A percentile compares a stretch with the other conserved stretches of the same genome.
Evolutionary conservation across 2,888 invertebrate species (phyloP).

Genomic region (Phaedon cochleariae): DNA sequence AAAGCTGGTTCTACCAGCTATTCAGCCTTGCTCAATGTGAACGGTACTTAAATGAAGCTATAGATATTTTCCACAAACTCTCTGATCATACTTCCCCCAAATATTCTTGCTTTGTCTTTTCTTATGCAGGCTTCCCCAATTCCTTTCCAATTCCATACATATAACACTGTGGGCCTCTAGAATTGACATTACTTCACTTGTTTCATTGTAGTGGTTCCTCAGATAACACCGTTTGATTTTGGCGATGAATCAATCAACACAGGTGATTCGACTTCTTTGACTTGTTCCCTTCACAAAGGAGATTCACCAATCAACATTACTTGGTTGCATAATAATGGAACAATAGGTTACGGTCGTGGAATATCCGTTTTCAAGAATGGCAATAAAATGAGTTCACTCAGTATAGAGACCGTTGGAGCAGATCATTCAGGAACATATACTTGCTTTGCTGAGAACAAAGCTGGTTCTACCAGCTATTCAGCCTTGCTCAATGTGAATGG

Average conservation of each 20-base stretch:
- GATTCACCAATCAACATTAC: slow-evolving; percentile 78
- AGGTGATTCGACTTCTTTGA: slow-evolving; percentile 74
- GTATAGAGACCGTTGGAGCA: slow-evolving; percentile 68
- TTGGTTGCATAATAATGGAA: slow-evolving; percentile 70
- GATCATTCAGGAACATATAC: slow-evolving; percentile 71
- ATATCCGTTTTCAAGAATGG: slow-evolving; percentile 67
- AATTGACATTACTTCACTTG: no score
- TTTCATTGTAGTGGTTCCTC: slow-evolving; percentile 53
- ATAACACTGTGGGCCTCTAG: slow-evolving; percentile 49
- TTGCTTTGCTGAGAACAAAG: slow-evolving; percentile 70
- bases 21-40: slow-evolving; percentile 71
- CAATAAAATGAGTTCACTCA: slow-evolving; percentile 69
- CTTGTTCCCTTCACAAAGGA: slow-evolving; percentile 72
- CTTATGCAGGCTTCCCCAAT: no score
- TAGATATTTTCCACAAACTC: not conserved
- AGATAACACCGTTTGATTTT: slow-evolving; percentile 64
- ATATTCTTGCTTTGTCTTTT: no score
- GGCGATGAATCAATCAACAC: slow-evolving; percentile 65
- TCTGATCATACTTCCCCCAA: not conserved
- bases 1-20: slow-evolving; percentile 69
- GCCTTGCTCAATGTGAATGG: slow-evolving; percentile 74
- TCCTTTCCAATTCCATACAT: slow-evolving; percentile 47
- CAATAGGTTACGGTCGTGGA: slow-evolving; percentile 64
- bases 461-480: slow-evolving; percentile 69
- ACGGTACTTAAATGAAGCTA: slow-evolving; percentile 65